Percentiles rank a stretch among this genome's conserved stretches.
Conservation (phyloP, 2,888 invertebrate species). For the Aradus depressus region DNA sequence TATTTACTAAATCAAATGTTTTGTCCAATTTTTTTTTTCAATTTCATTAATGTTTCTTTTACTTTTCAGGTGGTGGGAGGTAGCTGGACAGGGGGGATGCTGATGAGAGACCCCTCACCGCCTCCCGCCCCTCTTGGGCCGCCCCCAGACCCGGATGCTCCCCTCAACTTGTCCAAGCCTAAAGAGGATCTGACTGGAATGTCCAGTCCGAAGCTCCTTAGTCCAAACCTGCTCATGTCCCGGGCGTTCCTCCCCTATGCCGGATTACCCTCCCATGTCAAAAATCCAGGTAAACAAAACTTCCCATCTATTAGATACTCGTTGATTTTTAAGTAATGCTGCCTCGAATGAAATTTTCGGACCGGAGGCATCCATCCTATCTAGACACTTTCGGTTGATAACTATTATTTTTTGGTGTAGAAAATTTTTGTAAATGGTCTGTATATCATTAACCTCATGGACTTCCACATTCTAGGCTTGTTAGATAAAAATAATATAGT, state of each 20-base stretch:
- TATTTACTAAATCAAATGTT: background rate
- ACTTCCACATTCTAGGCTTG: no score
- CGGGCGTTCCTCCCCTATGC: constrained; percentile 47
- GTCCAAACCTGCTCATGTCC: constrained; percentile 48
- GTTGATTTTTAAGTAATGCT: no score
- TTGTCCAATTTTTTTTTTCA: background rate
- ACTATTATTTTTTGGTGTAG: no score
- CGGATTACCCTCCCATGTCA: constrained; percentile 48
- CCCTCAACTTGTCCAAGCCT: constrained; percentile 80
- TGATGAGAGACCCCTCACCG: constrained; percentile 12
- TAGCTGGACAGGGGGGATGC: constrained; percentile 17
- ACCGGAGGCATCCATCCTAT: no score
- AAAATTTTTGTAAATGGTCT: no score
- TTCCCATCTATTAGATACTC: no score
- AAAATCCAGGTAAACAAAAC: constrained; percentile 38
- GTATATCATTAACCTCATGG: no score
- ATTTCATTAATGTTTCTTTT: background rate
- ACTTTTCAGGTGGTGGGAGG: constrained; percentile 16
- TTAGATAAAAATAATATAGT: no score
- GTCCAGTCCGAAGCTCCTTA: constrained; percentile 48
- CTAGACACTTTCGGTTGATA: no score
- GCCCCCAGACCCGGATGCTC: constrained; percentile 47
- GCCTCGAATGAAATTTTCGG: no score
- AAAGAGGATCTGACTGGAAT: constrained; percentile 40
- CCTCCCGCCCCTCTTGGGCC: constrained; percentile 4